Percentiles rank a stretch among this genome's conserved stretches.
These are phyloP conservation scores for Cheilosia pagana DNA, from an alignment of 2,888 invertebrate species.

Conservation along the genomic window DNA sequence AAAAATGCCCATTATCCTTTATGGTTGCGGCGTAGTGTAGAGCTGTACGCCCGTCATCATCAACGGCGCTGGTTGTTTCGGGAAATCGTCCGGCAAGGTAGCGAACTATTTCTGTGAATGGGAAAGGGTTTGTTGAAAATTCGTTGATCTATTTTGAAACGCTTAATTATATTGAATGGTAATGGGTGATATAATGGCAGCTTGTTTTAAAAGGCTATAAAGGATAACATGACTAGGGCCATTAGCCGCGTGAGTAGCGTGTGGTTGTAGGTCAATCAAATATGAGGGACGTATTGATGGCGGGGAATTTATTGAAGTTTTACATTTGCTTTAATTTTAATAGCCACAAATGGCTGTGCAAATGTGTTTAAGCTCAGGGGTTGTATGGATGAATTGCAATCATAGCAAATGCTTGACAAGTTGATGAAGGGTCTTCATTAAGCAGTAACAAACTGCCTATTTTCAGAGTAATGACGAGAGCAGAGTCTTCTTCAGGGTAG, in stretches of 20 bases:
- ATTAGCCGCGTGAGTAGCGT: too few species aligned
- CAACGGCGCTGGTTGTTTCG: slow-evolving; percentile 92
- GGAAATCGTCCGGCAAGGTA: slow-evolving; percentile 92
- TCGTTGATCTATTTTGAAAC: slow-evolving; percentile 14
- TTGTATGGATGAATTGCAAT: too few species aligned
- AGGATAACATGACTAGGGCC: background rate
- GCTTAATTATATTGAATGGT: slow-evolving; percentile 7
- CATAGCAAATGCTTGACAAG: too few species aligned
- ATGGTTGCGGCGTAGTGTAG: slow-evolving; percentile 94
- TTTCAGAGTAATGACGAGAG: too few species aligned
- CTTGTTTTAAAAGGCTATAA: background rate
- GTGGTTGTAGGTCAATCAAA: too few species aligned
- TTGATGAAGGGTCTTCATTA: too few species aligned
- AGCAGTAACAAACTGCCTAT: too few species aligned
- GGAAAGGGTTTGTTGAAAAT: slow-evolving; percentile 3
- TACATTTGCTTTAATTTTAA: too few species aligned
- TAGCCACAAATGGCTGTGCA: too few species aligned
- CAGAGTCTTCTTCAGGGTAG: too few species aligned
- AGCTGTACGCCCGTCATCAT: slow-evolving; percentile 92
- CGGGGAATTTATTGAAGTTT: background rate
- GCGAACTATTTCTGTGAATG: slow-evolving; percentile 82
- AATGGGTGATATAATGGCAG: background rate
- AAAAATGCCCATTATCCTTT: slow-evolving; percentile 94
- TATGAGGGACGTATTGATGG: too few species aligned
- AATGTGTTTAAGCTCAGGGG: too few species aligned